Conservation (phyloP, 2,113 vertebrate genomes). For the Climacteris rufus region DNA sequence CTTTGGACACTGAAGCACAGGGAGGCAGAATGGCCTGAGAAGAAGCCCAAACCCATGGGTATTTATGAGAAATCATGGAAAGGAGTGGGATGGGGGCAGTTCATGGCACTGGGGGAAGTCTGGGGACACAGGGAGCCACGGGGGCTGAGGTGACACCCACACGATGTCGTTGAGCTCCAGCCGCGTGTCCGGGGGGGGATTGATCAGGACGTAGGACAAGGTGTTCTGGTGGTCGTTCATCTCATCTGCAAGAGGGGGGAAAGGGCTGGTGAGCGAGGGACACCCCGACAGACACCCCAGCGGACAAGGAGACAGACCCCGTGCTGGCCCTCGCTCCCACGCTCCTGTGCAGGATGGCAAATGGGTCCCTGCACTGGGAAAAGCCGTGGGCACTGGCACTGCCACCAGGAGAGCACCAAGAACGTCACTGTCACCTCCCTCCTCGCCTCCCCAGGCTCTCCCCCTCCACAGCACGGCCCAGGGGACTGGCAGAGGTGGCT, state of each 20-base stretch:
- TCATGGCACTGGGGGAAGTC: fast-evolving
- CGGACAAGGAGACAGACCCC: background rate
- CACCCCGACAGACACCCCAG: background rate
- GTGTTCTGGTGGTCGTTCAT: slow-evolving; percentile 98
- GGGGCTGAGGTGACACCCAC: slow-evolving; percentile 64
- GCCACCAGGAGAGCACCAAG: fast-evolving
- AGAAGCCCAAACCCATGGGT: fast-evolving
- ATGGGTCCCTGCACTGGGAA: fast-evolving
- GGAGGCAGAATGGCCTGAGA: background rate
- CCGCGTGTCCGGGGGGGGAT: slow-evolving; percentile 90
- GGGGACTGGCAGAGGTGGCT: background rate
- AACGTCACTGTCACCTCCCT: background rate
- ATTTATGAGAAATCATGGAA: background rate
- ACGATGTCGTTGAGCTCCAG: slow-evolving; percentile 94
- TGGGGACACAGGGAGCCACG: background rate
- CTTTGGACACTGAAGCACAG: fast-evolving
- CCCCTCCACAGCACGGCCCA: background rate
- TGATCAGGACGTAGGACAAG: slow-evolving; percentile 94
- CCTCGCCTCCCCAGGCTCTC: background rate
- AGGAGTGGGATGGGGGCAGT: fast-evolving
- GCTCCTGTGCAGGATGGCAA: background rate
- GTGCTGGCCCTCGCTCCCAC: fast-evolving
- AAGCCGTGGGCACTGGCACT: fast-evolving
- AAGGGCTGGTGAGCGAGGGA: background rate
- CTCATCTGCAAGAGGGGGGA: slow-evolving; percentile 81